Evolutionary conservation across 2,113 vertebrate species (phyloP).

Genomic region (Sporophila hypoxantha): DNA sequence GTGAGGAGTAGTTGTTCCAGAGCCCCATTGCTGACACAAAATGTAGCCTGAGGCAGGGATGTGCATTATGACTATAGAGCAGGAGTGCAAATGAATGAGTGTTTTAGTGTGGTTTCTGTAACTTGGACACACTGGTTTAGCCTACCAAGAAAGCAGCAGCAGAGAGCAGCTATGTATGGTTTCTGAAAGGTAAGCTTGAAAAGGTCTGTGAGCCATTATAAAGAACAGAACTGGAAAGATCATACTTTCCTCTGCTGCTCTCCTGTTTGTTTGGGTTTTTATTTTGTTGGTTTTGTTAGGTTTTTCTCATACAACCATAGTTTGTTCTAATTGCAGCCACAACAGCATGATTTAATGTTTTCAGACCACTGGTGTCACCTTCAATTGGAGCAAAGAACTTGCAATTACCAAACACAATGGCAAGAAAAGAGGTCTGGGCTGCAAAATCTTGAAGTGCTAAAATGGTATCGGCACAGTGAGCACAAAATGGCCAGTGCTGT

Average conservation of each 20-base stretch:
- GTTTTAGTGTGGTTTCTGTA: accelerated
- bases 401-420: not conserved
- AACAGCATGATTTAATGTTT: not conserved
- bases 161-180: not conserved
- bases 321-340: not conserved
- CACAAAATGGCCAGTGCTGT: not conserved
- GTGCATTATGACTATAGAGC: not conserved
- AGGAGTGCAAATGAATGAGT: not conserved
- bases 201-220: accelerated
- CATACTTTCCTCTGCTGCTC: not conserved
- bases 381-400: not conserved
- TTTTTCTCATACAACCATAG: not conserved
- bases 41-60: not conserved
- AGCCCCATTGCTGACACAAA: not conserved
- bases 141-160: not conserved
- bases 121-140: not conserved
- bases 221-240: not conserved
- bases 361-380: not conserved
- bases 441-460: not conserved
- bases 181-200: not conserved
- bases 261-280: not conserved
- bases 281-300: not conserved
- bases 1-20: not conserved
- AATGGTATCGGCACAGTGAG: not conserved
- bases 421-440: not conserved